These are phyloP conservation scores for Zygogramma bicolorata DNA, from an alignment of 2,888 invertebrate genomes.

Conservation along the genomic window DNA sequence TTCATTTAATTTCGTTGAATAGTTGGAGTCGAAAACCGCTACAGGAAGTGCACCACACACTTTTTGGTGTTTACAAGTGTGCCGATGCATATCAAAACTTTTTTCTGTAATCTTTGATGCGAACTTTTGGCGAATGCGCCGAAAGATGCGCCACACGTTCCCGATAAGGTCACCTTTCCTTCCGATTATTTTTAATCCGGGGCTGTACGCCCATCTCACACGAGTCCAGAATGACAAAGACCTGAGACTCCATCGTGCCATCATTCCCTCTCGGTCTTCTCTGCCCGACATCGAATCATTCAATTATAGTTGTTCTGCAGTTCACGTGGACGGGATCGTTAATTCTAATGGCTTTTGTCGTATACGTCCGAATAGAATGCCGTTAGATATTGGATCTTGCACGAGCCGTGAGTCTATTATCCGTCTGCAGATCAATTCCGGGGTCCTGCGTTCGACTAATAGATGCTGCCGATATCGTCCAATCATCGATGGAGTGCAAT, in stretches of 20 bases:
- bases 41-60: too few species aligned
- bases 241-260: neutral
- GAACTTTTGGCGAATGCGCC: too few species aligned
- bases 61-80: too few species aligned
- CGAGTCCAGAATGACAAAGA: neutral
- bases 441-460: too few species aligned
- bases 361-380: neutral
- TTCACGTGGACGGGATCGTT: neutral
- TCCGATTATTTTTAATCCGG: too few species aligned
- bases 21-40: too few species aligned
- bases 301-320: neutral
- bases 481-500: neutral
- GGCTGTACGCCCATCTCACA: neutral
- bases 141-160: too few species aligned
- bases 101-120: too few species aligned
- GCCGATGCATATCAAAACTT: too few species aligned
- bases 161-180: too few species aligned
- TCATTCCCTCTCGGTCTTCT: neutral
- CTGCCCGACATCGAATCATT: neutral
- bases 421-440: neutral
- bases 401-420: neutral
- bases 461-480: neutral
- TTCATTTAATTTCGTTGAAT: too few species aligned
- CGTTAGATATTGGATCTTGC: neutral
- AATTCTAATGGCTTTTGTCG: conserved; percentile 1